phyloP scores from a whole-genome alignment of 1,140 invertebrate genomes.

The Diorhabda elongata region DNA sequence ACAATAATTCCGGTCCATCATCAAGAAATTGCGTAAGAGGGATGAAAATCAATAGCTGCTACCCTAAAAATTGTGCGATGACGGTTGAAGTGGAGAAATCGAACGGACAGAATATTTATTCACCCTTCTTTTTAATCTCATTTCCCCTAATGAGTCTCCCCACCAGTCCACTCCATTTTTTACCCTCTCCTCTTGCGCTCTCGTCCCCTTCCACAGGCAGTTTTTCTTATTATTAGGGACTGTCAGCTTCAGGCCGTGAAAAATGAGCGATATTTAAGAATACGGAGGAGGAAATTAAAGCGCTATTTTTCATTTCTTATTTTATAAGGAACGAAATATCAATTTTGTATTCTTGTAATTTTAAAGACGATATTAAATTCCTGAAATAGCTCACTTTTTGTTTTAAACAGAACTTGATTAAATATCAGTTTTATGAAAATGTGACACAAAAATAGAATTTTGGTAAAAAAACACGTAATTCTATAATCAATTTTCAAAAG shows the following conservation, averaged over 20 bases:
- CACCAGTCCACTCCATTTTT: slow-evolving; percentile 17
- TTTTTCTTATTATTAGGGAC: slow-evolving; percentile 21
- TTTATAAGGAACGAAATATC: slow-evolving; percentile 6
- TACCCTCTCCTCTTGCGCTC: slow-evolving; percentile 6
- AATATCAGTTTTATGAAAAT: too few species aligned
- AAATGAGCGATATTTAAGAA: slow-evolving; percentile 25
- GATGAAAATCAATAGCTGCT: slow-evolving; percentile 13
- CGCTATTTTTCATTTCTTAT: slow-evolving; percentile 21
- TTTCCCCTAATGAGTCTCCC: slow-evolving; percentile 22
- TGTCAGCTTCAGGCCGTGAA: slow-evolving; percentile 24
- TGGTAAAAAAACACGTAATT: too few species aligned
- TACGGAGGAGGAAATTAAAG: slow-evolving; percentile 22
- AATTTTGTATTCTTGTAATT: slow-evolving; percentile 10
- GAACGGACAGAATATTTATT: slow-evolving; percentile 21
- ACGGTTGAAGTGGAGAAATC: slow-evolving; percentile 21
- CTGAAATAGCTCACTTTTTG: background rate
- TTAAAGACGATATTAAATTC: background rate
- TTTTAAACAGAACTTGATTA: too few species aligned
- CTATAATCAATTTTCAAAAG: too few species aligned
- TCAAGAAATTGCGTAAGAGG: slow-evolving; percentile 11
- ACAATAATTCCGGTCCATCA: slow-evolving; percentile 8
- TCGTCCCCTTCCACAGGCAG: slow-evolving; percentile 7
- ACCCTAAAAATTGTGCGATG: slow-evolving; percentile 19
- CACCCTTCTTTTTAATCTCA: slow-evolving; percentile 19
- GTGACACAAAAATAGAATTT: too few species aligned